Conservation (phyloP, 2,888 invertebrate genomes). For the Apomyelois bistriatella region DNA sequence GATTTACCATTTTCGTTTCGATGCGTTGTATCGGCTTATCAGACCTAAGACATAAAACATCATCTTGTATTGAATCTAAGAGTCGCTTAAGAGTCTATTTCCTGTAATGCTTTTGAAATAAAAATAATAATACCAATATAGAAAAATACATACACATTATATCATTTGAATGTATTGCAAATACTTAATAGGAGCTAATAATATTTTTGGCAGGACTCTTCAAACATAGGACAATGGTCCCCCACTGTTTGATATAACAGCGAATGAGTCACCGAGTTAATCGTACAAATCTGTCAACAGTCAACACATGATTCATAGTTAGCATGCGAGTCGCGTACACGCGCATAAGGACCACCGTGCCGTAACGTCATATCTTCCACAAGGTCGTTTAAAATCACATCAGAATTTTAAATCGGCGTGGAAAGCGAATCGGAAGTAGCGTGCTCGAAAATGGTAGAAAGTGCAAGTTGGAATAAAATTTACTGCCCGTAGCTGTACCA, state of each 20-base stretch:
- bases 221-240: conserved; percentile 12
- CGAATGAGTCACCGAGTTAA: conserved; percentile 47
- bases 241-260: conserved; percentile 16
- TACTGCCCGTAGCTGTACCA: conserved; percentile 46
- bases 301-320: conserved; percentile 49
- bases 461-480: conserved; percentile 61
- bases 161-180: neutral
- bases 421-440: conserved; percentile 55
- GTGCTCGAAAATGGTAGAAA: conserved; percentile 61
- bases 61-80: too few species aligned
- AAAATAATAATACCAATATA: neutral
- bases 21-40: too few species aligned
- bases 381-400: conserved; percentile 44
- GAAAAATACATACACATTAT: neutral
- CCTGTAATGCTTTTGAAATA: too few species aligned
- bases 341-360: conserved; percentile 33
- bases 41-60: too few species aligned
- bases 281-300: conserved; percentile 37
- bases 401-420: conserved; percentile 47
- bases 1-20: too few species aligned
- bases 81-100: too few species aligned
- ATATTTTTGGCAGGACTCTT: conserved; percentile 8
- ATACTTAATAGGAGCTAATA: neutral
- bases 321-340: conserved; percentile 52
- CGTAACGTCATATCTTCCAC: conserved; percentile 33